These are phyloP conservation scores for Gila orcuttii DNA, from an alignment of 2,113 vertebrate species.

Conservation along the genomic window DNA sequence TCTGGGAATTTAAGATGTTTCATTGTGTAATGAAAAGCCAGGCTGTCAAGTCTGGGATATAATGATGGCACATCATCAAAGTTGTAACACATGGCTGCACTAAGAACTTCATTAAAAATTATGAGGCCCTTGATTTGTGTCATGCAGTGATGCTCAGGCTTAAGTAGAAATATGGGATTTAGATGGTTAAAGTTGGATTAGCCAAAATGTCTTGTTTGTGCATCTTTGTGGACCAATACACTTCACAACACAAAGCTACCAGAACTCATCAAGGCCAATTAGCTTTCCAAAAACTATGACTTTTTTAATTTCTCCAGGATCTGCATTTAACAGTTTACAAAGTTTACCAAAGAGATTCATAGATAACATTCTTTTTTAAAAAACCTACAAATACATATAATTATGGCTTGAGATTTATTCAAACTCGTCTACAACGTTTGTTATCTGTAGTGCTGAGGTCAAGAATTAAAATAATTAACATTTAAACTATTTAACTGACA, in stretches of 20 bases:
- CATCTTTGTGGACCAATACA: slow-evolving; percentile 33
- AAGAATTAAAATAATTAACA: background rate
- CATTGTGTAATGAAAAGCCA: slow-evolving; percentile 21
- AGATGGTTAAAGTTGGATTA: slow-evolving; percentile 34
- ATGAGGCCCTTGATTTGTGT: slow-evolving; percentile 28
- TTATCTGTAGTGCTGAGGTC: background rate
- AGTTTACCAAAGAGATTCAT: slow-evolving; percentile 43
- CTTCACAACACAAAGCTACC: slow-evolving; percentile 41
- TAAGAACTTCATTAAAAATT: slow-evolving; percentile 39
- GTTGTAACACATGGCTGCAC: slow-evolving; percentile 27
- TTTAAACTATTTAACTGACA: background rate
- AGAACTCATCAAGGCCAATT: slow-evolving; percentile 49
- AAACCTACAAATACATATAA: slow-evolving; percentile 7
- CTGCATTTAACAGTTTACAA: slow-evolving; percentile 32
- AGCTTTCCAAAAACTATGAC: slow-evolving; percentile 28
- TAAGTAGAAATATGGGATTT: slow-evolving; percentile 29
- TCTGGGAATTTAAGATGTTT: background rate
- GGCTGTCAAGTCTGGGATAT: slow-evolving; percentile 32
- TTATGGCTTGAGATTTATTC: background rate
- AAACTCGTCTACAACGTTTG: background rate
- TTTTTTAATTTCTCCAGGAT: slow-evolving; percentile 42
- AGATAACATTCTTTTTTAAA: background rate
- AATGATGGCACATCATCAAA: slow-evolving; percentile 32
- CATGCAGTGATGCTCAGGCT: background rate
- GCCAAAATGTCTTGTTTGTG: slow-evolving; percentile 38